Base-by-base conservation (phyloP, 2,888 invertebrate species). In the Hyppa rectilinea region DNA sequence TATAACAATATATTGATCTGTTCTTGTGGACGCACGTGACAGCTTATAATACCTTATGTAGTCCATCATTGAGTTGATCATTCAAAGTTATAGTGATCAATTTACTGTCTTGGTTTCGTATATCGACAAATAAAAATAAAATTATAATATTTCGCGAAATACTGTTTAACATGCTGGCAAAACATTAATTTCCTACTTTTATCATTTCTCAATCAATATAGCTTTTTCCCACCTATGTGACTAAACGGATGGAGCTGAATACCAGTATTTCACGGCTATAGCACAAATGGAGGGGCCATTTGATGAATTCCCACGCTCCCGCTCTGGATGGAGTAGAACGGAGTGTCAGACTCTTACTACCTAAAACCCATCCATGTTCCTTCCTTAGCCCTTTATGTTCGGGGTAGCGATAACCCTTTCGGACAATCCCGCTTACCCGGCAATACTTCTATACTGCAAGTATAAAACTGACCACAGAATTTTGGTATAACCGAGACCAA, bases 401-500 rank as follows among this genome's bases (percentile, higher is more conserved):
- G n/a, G n/a, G n/a, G n/a, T n/a, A n/a, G n/a, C n/a, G n/a, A n/a
- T n/a, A n/a, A n/a, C n/a, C n/a, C n/a, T n/a, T n/a, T n/a, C n/a
- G n/a, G n/a, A n/a, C n/a, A n/a, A n/a, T n/a, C n/a, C n/a, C n/a
- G n/a, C n/a, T n/a, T n/a, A n/a, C n/a, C n/a, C n/a, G n/a, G n/a
- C n/a, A n/a, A n/a, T n/a, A n/a, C 49, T 49, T 14, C 23, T 49
- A 6, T 6, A 49, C 0, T 43, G 9, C 20, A 43, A 43, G 5
- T 17, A 17, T 43, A 29, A 58, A 43, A 45, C 14, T 45, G 45
- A 17, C 29, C n/a, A 31, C 31, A 10, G 17, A 31, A 59, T 59
- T 45, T 45, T 9, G 14, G n/a, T 61, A 36, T 31, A 62, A 50
- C 55, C 4, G 17, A 34, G 40, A 43, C 26, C 31, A 61, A 70